Conservation (phyloP, 2,797 vertebrate genomes). For the Molossus alvarezi region DNA sequence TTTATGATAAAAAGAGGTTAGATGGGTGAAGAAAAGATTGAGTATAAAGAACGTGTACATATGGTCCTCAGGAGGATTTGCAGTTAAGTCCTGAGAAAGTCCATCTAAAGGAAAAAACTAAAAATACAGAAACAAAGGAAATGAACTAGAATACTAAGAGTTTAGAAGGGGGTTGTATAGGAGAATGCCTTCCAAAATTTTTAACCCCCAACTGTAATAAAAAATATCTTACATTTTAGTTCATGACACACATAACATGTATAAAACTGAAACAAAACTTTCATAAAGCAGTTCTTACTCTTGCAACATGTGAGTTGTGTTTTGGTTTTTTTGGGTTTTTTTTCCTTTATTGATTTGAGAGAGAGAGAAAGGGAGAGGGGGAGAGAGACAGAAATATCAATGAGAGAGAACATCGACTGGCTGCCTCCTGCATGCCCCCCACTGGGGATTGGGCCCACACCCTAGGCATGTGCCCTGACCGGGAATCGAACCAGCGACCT, state of each 20-base stretch:
- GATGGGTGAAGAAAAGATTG: slow-evolving; percentile 7
- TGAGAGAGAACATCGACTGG: too few relatives aligned
- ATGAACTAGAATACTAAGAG: background rate
- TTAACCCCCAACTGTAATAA: slow-evolving; percentile 20
- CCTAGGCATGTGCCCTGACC: too few relatives aligned
- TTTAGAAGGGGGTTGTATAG: background rate
- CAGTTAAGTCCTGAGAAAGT: background rate
- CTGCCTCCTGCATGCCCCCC: too few relatives aligned
- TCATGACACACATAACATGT: background rate
- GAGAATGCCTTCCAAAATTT: background rate
- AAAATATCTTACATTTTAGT: slow-evolving; percentile 64
- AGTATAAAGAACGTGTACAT: background rate
- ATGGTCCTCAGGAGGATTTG: background rate
- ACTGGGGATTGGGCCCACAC: too few relatives aligned
- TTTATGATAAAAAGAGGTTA: slow-evolving; percentile 23
- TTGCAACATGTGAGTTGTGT: slow-evolving; percentile 1
- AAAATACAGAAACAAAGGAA: slow-evolving; percentile 22
- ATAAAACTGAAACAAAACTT: slow-evolving; percentile 65
- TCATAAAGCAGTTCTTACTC: slow-evolving; percentile 61
- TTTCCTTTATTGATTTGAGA: too few relatives aligned
- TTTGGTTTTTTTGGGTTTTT: background rate
- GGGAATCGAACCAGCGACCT: too few relatives aligned
- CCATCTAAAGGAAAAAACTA: slow-evolving; percentile 52
- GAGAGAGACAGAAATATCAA: too few relatives aligned
- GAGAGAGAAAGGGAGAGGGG: too few relatives aligned